These are phyloP conservation scores for Nasonovia ribisnigri DNA, from an alignment of 2,888 invertebrate species.

Conservation along the genomic window DNA sequence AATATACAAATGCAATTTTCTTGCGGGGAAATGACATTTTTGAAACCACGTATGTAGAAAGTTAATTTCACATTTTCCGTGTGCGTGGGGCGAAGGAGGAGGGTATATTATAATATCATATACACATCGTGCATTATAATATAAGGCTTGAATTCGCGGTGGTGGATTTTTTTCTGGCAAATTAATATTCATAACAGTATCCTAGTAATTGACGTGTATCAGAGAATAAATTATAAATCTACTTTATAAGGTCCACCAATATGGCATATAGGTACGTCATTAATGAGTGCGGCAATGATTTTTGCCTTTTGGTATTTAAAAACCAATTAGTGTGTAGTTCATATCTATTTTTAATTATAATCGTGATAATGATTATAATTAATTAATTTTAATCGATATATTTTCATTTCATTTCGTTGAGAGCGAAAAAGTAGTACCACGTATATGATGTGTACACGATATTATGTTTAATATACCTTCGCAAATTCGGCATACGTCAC, in stretches of 20 bases:
- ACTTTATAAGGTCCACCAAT: neutral
- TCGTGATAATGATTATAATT: neutral
- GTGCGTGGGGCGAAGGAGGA: neutral
- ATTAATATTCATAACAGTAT: neutral
- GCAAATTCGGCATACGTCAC: neutral
- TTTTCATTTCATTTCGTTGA: neutral
- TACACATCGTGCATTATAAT: neutral
- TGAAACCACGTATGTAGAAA: constrained; percentile 24
- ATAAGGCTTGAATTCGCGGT: neutral
- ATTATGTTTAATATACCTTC: neutral
- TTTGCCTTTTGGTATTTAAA: neutral
- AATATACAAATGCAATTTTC: neutral
- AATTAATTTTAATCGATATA: neutral
- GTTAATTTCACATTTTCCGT: constrained; percentile 8
- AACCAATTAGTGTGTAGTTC: neutral
- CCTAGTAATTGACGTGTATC: neutral
- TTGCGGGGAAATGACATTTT: constrained; percentile 21
- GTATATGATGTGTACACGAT: neutral
- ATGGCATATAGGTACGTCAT: neutral
- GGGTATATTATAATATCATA: neutral
- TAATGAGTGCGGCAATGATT: neutral
- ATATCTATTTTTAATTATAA: neutral
- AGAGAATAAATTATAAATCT: neutral
- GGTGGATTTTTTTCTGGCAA: neutral
- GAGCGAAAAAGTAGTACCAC: neutral